These are phyloP conservation scores for Protosalanx chinensis DNA, from an alignment of 2,797 vertebrate genomes.

Conservation along the genomic window DNA sequence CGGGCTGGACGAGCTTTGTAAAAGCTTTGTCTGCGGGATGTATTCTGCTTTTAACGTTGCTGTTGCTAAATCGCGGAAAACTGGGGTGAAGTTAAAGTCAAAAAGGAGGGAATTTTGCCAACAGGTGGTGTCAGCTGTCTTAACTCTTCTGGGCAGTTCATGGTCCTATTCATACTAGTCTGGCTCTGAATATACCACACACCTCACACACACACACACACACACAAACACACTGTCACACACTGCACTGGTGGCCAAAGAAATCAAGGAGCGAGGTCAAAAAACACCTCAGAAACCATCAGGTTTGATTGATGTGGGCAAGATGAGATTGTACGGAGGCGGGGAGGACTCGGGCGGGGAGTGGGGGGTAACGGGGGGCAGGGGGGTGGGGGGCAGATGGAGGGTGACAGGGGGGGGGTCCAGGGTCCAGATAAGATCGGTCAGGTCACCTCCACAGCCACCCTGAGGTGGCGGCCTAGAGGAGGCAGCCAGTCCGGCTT, in stretches of 20 bases:
- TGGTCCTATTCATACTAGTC: neutral
- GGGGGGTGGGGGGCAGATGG: neutral
- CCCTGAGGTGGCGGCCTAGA: constrained; percentile 40
- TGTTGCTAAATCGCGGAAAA: neutral
- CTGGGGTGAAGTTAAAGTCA: too few relatives aligned
- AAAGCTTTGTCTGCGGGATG: neutral
- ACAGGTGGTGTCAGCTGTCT: neutral
- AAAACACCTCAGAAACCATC: constrained; percentile 18
- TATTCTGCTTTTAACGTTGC: neutral
- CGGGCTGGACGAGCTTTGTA: neutral
- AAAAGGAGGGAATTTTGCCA: neutral
- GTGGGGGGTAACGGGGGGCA: constrained; percentile 13
- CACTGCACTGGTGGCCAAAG: neutral
- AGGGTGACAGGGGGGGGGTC: constrained; percentile 29
- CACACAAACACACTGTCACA: neutral
- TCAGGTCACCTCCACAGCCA: constrained; percentile 48
- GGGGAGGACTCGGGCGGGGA: constrained; percentile 16
- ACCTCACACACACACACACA: neutral
- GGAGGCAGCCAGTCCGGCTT: constrained; percentile 53
- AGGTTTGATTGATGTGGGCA: constrained; percentile 47
- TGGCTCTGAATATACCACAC: neutral
- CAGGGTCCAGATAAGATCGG: constrained; percentile 50
- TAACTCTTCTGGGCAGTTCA: neutral
- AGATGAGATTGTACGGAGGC: constrained; percentile 55
- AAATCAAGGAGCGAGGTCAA: constrained; percentile 15